Percentiles rank a stretch among this genome's conserved stretches.
Evolutionary conservation across 2,888 invertebrate genomes (phyloP).

Genomic region (Bombyx huttoni): DNA sequence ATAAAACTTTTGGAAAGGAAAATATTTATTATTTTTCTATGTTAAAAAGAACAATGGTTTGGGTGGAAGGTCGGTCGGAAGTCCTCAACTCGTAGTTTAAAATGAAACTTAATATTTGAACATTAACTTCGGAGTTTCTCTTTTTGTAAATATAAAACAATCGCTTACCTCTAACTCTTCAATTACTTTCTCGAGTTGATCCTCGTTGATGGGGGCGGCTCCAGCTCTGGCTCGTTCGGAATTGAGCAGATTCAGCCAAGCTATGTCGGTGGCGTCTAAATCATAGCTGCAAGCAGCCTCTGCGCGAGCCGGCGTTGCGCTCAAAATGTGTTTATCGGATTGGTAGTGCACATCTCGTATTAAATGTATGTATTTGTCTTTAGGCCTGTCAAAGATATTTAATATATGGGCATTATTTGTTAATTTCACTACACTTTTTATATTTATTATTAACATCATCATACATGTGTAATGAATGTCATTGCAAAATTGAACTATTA

Average conservation of each 20-base stretch:
- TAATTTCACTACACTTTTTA: too few species aligned
- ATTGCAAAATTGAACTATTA: too few species aligned
- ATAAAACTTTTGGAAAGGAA: too few species aligned
- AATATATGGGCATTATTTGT: neutral
- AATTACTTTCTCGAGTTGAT: conserved; percentile 91
- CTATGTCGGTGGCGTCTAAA: conserved; percentile 91
- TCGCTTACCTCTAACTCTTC: conserved; percentile 86
- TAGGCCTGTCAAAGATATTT: conserved; percentile 76
- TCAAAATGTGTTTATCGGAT: conserved; percentile 87
- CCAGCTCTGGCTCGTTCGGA: conserved; percentile 87
- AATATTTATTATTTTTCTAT: too few species aligned
- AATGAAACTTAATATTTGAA: too few species aligned
- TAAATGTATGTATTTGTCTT: conserved; percentile 92
- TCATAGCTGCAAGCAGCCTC: conserved; percentile 97
- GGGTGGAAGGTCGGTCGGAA: too few species aligned
- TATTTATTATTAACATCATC: too few species aligned
- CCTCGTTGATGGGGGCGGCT: conserved; percentile 82
- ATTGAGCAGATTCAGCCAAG: conserved; percentile 90
- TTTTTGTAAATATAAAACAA: neutral
- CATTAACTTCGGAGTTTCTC: too few species aligned
- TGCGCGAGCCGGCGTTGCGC: conserved; percentile 87
- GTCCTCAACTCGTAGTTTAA: too few species aligned
- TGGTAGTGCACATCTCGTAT: conserved; percentile 90
- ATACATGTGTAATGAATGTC: too few species aligned
- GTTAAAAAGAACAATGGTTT: too few species aligned